Conservation (phyloP, 2,888 invertebrate genomes). For the Hydrotaea diabolus region DNA sequence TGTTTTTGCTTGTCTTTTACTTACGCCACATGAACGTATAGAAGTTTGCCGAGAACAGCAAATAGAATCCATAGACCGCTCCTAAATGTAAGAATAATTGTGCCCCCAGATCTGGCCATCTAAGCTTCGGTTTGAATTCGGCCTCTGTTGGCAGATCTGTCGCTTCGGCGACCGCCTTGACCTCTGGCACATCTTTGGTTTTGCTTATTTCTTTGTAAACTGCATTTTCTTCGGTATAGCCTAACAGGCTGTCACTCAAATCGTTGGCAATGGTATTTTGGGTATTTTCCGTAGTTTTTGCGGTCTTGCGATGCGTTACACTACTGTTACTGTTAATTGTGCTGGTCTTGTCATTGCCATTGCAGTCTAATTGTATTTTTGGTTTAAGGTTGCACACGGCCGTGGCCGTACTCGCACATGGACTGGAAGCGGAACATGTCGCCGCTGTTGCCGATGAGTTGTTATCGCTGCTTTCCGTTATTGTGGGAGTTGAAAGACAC, state of each 20-base stretch:
- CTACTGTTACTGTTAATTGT: constrained; percentile 26
- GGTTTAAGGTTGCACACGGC: constrained; percentile 42
- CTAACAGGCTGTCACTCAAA: constrained; percentile 71
- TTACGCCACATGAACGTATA: constrained; percentile 88
- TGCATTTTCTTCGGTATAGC: constrained; percentile 75
- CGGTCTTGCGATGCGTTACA: constrained; percentile 45
- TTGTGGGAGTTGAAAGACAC: constrained; percentile 76
- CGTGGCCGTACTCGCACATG: constrained; percentile 35
- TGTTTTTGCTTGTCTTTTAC: constrained; percentile 75
- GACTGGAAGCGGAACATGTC: constrained; percentile 51
- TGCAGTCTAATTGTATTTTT: constrained; percentile 65
- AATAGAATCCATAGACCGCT: constrained; percentile 86
- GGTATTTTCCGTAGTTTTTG: constrained; percentile 15
- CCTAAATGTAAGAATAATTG: constrained; percentile 87
- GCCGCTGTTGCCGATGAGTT: constrained; percentile 30
- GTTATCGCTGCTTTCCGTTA: constrained; percentile 38
- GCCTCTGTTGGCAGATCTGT: constrained; percentile 42
- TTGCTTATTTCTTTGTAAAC: constrained; percentile 73
- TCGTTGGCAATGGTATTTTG: constrained; percentile 63
- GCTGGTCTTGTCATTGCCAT: constrained; percentile 42
- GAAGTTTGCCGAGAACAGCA: constrained; percentile 84
- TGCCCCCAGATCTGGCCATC: constrained; percentile 88
- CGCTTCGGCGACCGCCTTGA: background rate
- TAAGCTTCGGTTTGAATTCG: constrained; percentile 84
- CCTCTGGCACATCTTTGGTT: constrained; percentile 33